Percentiles rank a stretch among this genome's conserved stretches.
phyloP scores from a whole-genome alignment of 1,140 invertebrate genomes.

The Stenopsyche tienmushanensis region DNA sequence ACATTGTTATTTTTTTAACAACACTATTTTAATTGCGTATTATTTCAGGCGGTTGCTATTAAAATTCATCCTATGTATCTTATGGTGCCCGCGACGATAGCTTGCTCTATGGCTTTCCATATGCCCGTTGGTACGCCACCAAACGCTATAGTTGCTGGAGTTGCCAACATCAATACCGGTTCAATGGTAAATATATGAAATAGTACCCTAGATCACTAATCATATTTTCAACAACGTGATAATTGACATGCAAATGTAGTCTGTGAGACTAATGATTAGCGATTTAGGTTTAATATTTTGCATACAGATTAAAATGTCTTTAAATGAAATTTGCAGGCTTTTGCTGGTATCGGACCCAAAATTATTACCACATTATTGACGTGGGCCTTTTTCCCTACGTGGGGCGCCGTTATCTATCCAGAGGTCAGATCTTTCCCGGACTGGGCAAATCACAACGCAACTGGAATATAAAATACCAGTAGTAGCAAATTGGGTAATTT shows the following conservation, averaged over 20 bases:
- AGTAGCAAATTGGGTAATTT: no score
- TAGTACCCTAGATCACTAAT: no score
- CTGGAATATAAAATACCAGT: no score
- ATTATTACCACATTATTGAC: slow-evolving; percentile 70
- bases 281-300: no score
- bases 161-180: slow-evolving; percentile 72
- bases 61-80: slow-evolving; percentile 81
- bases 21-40: no score
- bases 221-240: no score
- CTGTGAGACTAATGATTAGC: no score
- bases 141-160: slow-evolving; percentile 90
- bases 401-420: slow-evolving; percentile 57
- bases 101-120: slow-evolving; percentile 75
- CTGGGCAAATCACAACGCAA: slow-evolving; percentile 43
- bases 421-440: slow-evolving; percentile 46
- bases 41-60: slow-evolving; percentile 60
- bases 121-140: slow-evolving; percentile 83
- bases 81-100: slow-evolving; percentile 80
- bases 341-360: slow-evolving; percentile 78
- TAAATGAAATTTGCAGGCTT: slow-evolving; percentile 52
- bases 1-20: neutral
- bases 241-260: no score
- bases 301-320: no score
- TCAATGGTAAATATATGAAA: slow-evolving; percentile 71
- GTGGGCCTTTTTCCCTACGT: slow-evolving; percentile 69